Percentiles rank a stretch among this genome's conserved stretches.
phyloP scores from a whole-genome alignment of 2,888 invertebrate species.

The Seladonia tumulorum region DNA sequence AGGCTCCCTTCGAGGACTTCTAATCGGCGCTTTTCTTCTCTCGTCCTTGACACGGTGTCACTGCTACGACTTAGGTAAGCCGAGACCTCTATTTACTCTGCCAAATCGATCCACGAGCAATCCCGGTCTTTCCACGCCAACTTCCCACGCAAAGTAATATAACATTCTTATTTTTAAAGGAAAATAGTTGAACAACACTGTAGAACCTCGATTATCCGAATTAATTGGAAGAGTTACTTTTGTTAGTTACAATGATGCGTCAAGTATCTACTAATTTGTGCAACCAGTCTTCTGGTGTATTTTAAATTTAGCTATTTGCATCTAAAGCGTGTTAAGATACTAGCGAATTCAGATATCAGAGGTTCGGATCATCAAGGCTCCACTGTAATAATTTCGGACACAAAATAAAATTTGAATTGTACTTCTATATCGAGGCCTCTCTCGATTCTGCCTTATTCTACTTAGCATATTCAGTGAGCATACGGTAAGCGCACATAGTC shows the following conservation, averaged over 20 bases:
- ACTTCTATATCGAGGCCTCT: background rate
- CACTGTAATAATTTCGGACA: background rate
- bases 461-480: background rate
- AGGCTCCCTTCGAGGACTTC: constrained; percentile 75
- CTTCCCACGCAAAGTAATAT: background rate
- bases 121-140: background rate
- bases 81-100: constrained; percentile 1
- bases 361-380: too few relatives aligned
- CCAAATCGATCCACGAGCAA: background rate
- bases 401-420: background rate
- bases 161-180: background rate
- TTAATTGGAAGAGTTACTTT: background rate
- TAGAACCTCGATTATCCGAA: background rate
- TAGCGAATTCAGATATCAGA: background rate
- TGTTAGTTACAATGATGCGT: background rate
- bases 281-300: background rate
- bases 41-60: constrained; percentile 74
- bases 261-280: background rate
- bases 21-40: constrained; percentile 74
- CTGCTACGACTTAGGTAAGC: constrained; percentile 79
- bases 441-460: background rate
- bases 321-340: background rate
- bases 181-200: background rate
- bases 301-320: too few relatives aligned
- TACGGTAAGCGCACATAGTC: background rate